Evolutionary conservation across 2,113 vertebrate species (phyloP), one percentile per base, ranked within the genome.

Genomic region (Hippocampus zosterae): DNA sequence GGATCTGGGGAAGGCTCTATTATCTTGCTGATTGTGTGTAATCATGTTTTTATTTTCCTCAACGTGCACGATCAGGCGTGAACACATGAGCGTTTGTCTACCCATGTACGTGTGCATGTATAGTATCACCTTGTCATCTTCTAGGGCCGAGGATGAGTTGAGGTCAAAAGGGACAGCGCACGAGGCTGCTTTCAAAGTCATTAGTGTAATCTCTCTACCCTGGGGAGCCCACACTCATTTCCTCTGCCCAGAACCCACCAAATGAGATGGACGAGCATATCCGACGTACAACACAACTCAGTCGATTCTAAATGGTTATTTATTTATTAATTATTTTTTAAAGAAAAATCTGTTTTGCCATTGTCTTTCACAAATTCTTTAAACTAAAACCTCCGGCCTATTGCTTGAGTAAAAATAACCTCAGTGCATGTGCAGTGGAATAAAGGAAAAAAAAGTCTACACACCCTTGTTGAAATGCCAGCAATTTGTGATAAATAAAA

Each of bases 171-270:
- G 87, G 76, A 82, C 57, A 72, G 77, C 4, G 2, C 77, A 82
- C 75, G 75, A 82, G 75, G 81, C 83, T 70, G 77, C 71, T 80
- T 73, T 87, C 87, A 88, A 87, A 89, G 88, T 88, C 86, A 89
- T 88, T 80, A 88, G 80, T 85, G 83, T 88, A 90, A 88, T 89
- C 86, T 85, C 75, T 81, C 71, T 84, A 37, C 83, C 82, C 74
- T 12, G 77, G 82, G 83, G 87, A 84, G 77, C 63, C 72, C 67
- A 57, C 63, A 69, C 75, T 88, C 76, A 90, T 87, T 87, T 90
- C 82, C 85, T 84, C 68, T 79, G 75, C 80, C 73, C 73, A 80
- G 77, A 87, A 71, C 66, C 50, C 61, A 75, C 67, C 70, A 76
- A 78, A 74, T 75, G 69, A 84, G 73, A 81, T 72, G 78, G 68